A percentile compares a stretch with the other conserved stretches of the same genome.
phyloP scores from a whole-genome alignment of 2,888 invertebrate genomes.

The Melikaiella ostensackeni region DNA sequence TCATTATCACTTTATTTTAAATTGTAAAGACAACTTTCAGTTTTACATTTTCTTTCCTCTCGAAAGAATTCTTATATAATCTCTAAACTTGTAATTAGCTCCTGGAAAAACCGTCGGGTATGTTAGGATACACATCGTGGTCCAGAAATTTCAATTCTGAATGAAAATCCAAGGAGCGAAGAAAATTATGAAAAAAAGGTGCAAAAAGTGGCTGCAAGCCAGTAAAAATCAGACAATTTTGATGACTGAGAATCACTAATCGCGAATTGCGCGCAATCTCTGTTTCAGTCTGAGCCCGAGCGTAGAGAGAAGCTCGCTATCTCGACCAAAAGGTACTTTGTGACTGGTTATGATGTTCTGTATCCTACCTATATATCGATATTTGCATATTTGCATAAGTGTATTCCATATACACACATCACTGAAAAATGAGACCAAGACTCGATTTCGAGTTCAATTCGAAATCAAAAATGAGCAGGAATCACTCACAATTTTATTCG shows the following conservation, averaged over 20 bases:
- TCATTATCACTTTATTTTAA: too few species aligned
- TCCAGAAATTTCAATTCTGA: not conserved
- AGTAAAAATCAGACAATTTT: constrained; percentile 33
- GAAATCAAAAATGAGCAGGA: not conserved
- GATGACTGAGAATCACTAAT: constrained; percentile 57
- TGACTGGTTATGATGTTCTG: constrained; percentile 75
- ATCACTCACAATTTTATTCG: constrained; percentile 4
- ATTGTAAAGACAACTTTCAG: too few species aligned
- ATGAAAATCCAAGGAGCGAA: constrained; percentile 28
- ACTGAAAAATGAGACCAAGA: constrained; percentile 57
- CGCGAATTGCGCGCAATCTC: constrained; percentile 76
- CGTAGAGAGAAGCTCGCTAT: constrained; percentile 76
- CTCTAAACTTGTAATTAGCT: not conserved
- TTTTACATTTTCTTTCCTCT: not conserved
- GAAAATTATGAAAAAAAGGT: constrained; percentile 36
- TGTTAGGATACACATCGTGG: not conserved
- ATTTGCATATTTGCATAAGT: constrained; percentile 59
- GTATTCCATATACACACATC: constrained; percentile 56
- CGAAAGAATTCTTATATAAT: not conserved
- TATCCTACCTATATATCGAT: constrained; percentile 65
- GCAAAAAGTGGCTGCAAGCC: constrained; percentile 40
- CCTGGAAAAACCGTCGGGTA: not conserved
- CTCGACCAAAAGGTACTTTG: constrained; percentile 77
- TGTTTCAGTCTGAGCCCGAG: constrained; percentile 78
- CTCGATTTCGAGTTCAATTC: constrained; percentile 17